Evolutionary conservation across 2,113 vertebrate genomes (phyloP).

Genomic region (Grus americana): DNA sequence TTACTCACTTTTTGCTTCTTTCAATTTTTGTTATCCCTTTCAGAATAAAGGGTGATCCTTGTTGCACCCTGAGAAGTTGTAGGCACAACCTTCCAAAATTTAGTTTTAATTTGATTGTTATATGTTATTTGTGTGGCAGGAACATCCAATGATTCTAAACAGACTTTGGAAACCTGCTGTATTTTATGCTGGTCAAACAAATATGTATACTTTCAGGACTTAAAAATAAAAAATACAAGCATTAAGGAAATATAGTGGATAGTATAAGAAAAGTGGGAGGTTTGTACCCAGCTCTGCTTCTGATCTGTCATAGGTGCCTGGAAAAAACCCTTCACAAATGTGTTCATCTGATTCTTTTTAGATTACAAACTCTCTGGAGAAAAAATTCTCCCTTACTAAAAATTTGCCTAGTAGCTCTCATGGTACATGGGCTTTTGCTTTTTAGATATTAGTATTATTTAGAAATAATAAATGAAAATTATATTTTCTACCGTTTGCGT

Average conservation of each 20-base stretch:
- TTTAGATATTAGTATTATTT: not conserved
- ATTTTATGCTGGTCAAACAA: not conserved
- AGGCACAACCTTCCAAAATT: not conserved
- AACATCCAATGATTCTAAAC: not conserved
- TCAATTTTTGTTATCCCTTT: not conserved
- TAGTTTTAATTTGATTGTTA: not conserved
- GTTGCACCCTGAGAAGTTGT: not conserved
- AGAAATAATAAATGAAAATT: not conserved
- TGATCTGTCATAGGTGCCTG: not conserved
- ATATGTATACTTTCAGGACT: not conserved
- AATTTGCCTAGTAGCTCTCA: not conserved
- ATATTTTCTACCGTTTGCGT: not conserved
- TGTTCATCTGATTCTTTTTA: not conserved
- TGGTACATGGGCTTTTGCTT: not conserved
- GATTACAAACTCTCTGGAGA: not conserved
- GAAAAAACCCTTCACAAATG: not conserved
- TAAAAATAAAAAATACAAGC: not conserved
- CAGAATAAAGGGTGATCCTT: not conserved
- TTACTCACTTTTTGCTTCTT: not conserved
- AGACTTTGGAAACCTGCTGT: not conserved
- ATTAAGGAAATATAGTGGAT: not conserved
- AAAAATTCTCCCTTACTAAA: not conserved
- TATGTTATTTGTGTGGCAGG: not conserved
- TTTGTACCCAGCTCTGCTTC: not conserved
- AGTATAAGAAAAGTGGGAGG: not conserved